Evolutionary conservation across 2,113 vertebrate genomes (phyloP).

Genomic region (Arenaria interpres): DNA sequence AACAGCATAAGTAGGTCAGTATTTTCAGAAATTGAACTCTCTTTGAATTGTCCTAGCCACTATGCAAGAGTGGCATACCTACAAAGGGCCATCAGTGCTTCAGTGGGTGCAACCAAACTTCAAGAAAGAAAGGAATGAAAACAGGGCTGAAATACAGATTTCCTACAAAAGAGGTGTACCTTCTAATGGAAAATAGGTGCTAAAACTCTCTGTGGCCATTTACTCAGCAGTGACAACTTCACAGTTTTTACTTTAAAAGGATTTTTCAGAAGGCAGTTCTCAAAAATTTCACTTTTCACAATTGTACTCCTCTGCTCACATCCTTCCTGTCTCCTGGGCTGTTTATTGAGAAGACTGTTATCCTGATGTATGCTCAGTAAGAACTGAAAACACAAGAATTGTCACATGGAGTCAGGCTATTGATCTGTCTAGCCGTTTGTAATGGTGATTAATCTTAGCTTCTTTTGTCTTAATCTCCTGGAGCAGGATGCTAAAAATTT

Average conservation of each 20-base stretch:
- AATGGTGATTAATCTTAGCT: not conserved
- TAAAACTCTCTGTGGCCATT: not conserved
- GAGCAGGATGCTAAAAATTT: not conserved
- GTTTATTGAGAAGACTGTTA: not conserved
- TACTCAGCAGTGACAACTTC: not conserved
- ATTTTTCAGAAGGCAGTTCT: not conserved
- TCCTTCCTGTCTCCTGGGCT: rapidly evolving
- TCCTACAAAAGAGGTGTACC: not conserved
- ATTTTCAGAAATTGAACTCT: not conserved
- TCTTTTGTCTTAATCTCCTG: not conserved
- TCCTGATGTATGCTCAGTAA: not conserved
- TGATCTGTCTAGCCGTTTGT: not conserved
- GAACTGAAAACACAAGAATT: not conserved
- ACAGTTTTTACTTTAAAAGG: not conserved
- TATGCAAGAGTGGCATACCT: not conserved
- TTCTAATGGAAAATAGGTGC: not conserved
- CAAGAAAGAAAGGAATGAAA: not conserved
- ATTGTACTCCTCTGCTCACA: not conserved
- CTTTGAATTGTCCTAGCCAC: not conserved
- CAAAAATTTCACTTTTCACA: not conserved
- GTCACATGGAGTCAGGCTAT: not conserved
- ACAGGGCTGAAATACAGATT: not conserved
- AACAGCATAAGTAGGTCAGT: not conserved
- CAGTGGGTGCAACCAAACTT: not conserved
- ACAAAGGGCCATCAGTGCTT: not conserved